Evolutionary conservation across 2,113 vertebrate species (phyloP).

Genomic region (Corythaeola cristata): DNA sequence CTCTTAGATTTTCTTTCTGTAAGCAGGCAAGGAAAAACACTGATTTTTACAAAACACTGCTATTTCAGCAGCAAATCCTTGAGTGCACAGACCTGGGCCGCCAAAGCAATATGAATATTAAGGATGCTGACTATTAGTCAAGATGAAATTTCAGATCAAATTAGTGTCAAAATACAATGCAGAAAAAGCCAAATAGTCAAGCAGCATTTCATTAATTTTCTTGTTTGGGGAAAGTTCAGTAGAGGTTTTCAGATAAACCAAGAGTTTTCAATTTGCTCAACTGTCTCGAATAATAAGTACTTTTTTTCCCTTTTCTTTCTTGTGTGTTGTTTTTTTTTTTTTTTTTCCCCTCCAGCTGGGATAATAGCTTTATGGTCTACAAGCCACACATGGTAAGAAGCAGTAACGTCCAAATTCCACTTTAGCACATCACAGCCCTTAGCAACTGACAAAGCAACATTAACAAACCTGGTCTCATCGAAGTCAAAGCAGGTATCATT

Average conservation of each 20-base stretch:
- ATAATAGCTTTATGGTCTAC: slow-evolving; percentile 1
- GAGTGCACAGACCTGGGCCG: not conserved
- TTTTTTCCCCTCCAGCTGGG: not conserved
- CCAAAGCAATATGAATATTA: slow-evolving; percentile 9
- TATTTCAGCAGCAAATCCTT: not conserved
- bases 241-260: slow-evolving; percentile 50
- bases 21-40: not conserved
- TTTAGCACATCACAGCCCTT: slow-evolving; percentile 2
- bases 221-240: not conserved
- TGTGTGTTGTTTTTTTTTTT: too few relatives aligned
- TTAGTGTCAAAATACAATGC: slow-evolving; percentile 27
- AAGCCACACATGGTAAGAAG: slow-evolving; percentile 6
- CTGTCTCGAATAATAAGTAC: slow-evolving; percentile 50
- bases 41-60: not conserved
- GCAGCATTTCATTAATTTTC: slow-evolving; percentile 46
- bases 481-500: slow-evolving; percentile 16
- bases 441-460: slow-evolving; percentile 35
- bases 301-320: fast-evolving
- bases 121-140: not conserved
- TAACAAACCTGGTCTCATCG: not conserved
- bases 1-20: not conserved
- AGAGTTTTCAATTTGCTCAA: slow-evolving; percentile 40
- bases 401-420: not conserved
- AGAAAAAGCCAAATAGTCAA: not conserved
- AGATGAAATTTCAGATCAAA: slow-evolving; percentile 47